A percentile compares a stretch with the other conserved stretches of the same genome.
phyloP scores from a whole-genome alignment of 2,113 vertebrate species.

The Salvelinus namaycush region DNA sequence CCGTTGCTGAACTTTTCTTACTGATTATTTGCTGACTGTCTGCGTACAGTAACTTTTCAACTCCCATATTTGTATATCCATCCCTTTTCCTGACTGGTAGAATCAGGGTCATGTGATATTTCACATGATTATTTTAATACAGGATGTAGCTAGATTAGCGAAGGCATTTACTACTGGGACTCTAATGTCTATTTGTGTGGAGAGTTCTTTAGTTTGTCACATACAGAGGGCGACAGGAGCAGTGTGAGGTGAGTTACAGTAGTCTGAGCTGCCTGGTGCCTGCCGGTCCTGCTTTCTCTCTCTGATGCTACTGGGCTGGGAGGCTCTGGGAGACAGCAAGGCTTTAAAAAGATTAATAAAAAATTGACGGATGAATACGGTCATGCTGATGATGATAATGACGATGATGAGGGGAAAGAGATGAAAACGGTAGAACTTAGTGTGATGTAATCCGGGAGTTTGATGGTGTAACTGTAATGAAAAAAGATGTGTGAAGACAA shows the following conservation, averaged over 20 bases:
- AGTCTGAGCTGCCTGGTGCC: background rate
- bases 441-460: slow-evolving; percentile 61
- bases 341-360: slow-evolving; percentile 72
- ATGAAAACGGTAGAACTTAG: background rate
- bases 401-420: slow-evolving; percentile 27
- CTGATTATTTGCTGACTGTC: too few relatives aligned
- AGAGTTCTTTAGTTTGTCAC: too few relatives aligned
- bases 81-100: too few relatives aligned
- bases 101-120: too few relatives aligned
- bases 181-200: too few relatives aligned
- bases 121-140: too few relatives aligned
- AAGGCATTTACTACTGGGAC: too few relatives aligned
- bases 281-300: slow-evolving; percentile 37
- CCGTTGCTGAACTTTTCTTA: too few relatives aligned
- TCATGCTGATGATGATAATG: slow-evolving; percentile 13
- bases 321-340: background rate
- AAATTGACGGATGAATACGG: slow-evolving; percentile 58
- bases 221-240: background rate
- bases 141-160: too few relatives aligned
- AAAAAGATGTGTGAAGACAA: background rate
- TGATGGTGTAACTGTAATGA: slow-evolving; percentile 37
- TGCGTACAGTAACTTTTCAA: too few relatives aligned
- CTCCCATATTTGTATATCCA: too few relatives aligned
- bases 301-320: slow-evolving; percentile 6
- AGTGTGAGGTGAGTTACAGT: background rate